Base-by-base conservation (phyloP, 2,888 invertebrate species). In the Cabera pusaria region DNA sequence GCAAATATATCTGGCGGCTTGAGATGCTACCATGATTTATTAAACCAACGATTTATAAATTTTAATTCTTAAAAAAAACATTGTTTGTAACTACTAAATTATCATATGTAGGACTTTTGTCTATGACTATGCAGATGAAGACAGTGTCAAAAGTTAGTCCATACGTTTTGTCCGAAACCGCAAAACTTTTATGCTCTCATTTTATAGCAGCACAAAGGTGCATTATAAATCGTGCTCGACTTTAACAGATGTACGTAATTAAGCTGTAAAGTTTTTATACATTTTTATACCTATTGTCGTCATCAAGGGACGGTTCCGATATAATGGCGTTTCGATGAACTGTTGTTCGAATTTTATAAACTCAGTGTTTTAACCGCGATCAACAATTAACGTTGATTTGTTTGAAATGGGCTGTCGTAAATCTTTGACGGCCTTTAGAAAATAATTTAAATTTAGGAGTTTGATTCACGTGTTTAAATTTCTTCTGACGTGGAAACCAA, bases 171-270 rank as follows among this genome's bases (percentile, higher is more conserved):
- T 44, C 25, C 6, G 12, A 25, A 9, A 36, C 78, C 72, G 83
- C 85, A 80, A 84, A 79, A 72, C 81, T 81, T 76, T 73, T 24
- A 41, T 35, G 20, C 17, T 71, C 64, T 61, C 54, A 75, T 75
- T 87, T 84, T 86, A 85, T 82, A 71, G 73, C 67, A 57, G 70
- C 70, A 50, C 50, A 50, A 76, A 75, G 79, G 75, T 72, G 74
- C 72, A 77, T 79, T 82, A 74, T 86, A 85, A 87, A 86, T 82
- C 72, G 82, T 73, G 76, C 60, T 62, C 51, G 59, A 55, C 64
- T 69, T 69, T 80, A 86, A 88, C 86, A 87, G 76, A 87, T 87
- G 87, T 87, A 79, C 52, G 75, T 77, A 80, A 88, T 88, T 88
- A 87, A 79, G 80, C 70, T 72, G 76, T 86, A 76, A 84, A 85